Conservation (phyloP, 1,140 invertebrate species). For the Drosophila aff. region DNA sequence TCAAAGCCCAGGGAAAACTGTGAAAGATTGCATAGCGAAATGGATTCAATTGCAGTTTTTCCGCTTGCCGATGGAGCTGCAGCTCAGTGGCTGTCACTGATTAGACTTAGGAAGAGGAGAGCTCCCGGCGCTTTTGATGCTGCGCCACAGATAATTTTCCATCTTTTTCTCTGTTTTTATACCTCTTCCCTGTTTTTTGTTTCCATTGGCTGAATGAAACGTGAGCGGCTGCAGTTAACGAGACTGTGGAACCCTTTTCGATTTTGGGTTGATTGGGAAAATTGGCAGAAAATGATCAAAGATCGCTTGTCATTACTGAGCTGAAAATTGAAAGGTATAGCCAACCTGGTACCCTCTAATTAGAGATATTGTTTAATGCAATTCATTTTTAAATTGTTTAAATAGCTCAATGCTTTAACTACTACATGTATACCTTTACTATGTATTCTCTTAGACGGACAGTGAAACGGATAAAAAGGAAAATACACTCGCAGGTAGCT, state of each 20-base stretch:
- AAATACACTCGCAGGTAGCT: no score
- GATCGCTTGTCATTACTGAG: constrained; percentile 62
- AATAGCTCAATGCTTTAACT: no score
- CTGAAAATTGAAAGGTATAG: no score
- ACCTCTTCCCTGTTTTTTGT: neutral
- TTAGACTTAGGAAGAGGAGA: constrained; percentile 45
- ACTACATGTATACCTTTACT: neutral
- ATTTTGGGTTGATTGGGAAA: constrained; percentile 48
- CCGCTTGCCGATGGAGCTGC: constrained; percentile 39
- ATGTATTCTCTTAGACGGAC: neutral
- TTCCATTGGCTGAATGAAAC: constrained; percentile 46
- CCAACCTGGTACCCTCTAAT: neutral
- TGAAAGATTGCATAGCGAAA: constrained; percentile 75
- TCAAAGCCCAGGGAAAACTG: constrained; percentile 61
- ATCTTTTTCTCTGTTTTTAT: constrained; percentile 35
- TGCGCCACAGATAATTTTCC: constrained; percentile 69
- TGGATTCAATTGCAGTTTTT: constrained; percentile 72
- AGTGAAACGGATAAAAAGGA: neutral
- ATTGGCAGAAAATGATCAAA: constrained; percentile 70
- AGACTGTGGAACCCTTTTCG: constrained; percentile 62
- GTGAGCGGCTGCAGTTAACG: constrained; percentile 69
- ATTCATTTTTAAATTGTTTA: neutral
- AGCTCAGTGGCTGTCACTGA: constrained; percentile 62
- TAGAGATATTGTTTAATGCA: neutral
- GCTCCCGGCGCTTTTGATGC: constrained; percentile 67